Conservation (phyloP, 2,888 invertebrate species). For the Eupithecia inturbata region DNA sequence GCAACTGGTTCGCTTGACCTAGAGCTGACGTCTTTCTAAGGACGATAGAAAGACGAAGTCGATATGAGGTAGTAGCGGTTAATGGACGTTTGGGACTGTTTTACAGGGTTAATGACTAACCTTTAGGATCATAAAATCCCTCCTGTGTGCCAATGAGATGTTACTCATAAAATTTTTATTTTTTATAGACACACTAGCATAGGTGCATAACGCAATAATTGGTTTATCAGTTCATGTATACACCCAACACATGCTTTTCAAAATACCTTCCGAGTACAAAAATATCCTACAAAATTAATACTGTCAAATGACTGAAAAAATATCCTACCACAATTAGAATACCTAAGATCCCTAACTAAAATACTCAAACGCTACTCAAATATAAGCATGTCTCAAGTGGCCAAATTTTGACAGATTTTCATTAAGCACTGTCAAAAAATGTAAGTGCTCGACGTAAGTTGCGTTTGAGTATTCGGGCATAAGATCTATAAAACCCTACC, state of each 20-base stretch:
- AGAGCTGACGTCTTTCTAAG: slow-evolving; percentile 29
- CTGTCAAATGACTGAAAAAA: too few species aligned
- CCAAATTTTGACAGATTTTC: too few species aligned
- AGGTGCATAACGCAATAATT: not conserved
- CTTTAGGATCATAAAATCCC: not conserved
- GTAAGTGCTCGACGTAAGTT: too few species aligned
- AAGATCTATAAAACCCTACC: not conserved
- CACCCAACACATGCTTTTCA: too few species aligned
- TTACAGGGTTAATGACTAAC: not conserved
- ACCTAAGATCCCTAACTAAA: not conserved
- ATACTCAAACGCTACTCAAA: too few species aligned
- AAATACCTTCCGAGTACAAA: too few species aligned
- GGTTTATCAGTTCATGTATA: too few species aligned
- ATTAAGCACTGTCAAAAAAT: too few species aligned
- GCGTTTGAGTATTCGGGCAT: too few species aligned
- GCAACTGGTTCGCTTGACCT: slow-evolving; percentile 29
- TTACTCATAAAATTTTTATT: not conserved
- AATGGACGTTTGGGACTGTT: not conserved
- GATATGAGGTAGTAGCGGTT: not conserved
- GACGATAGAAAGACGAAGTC: slow-evolving; percentile 9
- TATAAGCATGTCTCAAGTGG: too few species aligned
- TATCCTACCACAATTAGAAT: too few species aligned
- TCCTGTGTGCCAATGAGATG: not conserved
- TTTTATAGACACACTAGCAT: not conserved
- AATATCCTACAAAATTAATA: too few species aligned